Evolutionary conservation across 2,113 vertebrate genomes (phyloP).

Genomic region (Hiodon tergisus): DNA sequence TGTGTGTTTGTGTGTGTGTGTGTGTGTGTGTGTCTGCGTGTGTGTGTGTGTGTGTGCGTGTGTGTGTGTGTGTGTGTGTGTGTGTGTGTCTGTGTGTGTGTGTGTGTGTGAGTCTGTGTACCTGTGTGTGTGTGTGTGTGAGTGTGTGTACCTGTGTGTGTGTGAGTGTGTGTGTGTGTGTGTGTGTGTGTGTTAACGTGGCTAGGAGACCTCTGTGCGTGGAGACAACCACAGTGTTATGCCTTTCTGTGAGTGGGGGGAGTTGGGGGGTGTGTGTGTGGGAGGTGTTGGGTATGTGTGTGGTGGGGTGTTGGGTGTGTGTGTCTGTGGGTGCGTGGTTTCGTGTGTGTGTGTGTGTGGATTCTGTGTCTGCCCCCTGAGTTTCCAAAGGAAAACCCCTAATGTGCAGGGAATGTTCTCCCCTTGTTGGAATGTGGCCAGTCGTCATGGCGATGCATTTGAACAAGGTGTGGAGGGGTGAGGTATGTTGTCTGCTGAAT

Average conservation of each 20-base stretch:
- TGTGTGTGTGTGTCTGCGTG: too few species aligned
- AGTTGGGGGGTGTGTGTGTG: background rate
- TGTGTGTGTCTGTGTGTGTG: background rate
- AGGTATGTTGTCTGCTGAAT: constrained; percentile 7
- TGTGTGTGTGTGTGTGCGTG: background rate
- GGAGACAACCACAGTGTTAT: too few species aligned
- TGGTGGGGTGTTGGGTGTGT: background rate
- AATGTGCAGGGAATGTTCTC: constrained; percentile 20
- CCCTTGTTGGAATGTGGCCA: constrained; percentile 23
- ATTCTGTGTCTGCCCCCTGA: background rate
- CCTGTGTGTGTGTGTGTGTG: background rate
- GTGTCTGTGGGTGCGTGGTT: background rate
- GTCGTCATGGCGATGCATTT: constrained; percentile 48
- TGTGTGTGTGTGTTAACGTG: too few species aligned
- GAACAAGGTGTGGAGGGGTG: constrained; percentile 26
- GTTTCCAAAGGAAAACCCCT: too few species aligned
- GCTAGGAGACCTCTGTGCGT: too few species aligned
- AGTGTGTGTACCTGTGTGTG: background rate
- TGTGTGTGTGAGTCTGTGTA: background rate
- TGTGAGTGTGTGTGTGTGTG: background rate
- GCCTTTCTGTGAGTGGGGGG: background rate
- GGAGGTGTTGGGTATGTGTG: too few species aligned
- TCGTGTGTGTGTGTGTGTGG: background rate
- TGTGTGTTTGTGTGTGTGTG: too few species aligned
- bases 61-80: constrained; percentile 15